These are phyloP conservation scores for Limnodromus scolopaceus DNA, from an alignment of 2,797 vertebrate species.

Conservation along the genomic window DNA sequence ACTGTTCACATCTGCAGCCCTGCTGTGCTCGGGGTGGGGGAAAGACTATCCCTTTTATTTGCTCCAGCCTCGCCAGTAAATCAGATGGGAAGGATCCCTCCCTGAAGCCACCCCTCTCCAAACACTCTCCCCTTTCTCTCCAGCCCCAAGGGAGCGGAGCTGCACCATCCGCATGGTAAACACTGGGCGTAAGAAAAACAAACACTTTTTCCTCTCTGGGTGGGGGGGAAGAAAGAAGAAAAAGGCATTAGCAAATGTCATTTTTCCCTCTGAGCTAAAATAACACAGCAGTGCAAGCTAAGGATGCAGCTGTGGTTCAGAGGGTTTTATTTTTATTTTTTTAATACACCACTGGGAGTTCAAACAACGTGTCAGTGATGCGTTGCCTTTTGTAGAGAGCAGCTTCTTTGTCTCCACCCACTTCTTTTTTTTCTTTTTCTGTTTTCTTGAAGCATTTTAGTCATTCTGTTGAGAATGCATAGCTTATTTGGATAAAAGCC, in stretches of 20 bases:
- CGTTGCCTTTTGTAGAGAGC: constrained; percentile 6
- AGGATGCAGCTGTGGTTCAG: constrained; percentile 56
- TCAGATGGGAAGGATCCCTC: constrained; percentile 25
- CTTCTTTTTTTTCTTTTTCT: neutral
- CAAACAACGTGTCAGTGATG: constrained; percentile 25
- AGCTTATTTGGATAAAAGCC: constrained; percentile 70
- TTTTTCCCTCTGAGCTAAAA: constrained; percentile 15
- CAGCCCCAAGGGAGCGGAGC: neutral
- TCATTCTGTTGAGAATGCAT: neutral
- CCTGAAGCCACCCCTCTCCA: neutral
- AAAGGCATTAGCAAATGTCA: neutral
- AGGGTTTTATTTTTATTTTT: constrained; percentile 55
- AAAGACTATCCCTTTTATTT: neutral
- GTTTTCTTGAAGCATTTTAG: constrained; percentile 61
- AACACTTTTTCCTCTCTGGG: neutral
- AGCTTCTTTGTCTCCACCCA: neutral
- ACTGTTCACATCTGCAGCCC: constrained; percentile 58
- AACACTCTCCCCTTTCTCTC: neutral
- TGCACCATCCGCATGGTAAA: neutral
- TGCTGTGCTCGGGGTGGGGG: neutral
- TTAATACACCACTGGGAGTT: constrained; percentile 59
- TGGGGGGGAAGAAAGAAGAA: neutral
- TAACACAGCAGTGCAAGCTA: neutral
- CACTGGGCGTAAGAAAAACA: neutral
- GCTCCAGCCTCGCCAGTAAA: neutral